These are phyloP conservation scores for Tachycineta bicolor DNA, from an alignment of 2,113 vertebrate species.

Conservation along the genomic window DNA sequence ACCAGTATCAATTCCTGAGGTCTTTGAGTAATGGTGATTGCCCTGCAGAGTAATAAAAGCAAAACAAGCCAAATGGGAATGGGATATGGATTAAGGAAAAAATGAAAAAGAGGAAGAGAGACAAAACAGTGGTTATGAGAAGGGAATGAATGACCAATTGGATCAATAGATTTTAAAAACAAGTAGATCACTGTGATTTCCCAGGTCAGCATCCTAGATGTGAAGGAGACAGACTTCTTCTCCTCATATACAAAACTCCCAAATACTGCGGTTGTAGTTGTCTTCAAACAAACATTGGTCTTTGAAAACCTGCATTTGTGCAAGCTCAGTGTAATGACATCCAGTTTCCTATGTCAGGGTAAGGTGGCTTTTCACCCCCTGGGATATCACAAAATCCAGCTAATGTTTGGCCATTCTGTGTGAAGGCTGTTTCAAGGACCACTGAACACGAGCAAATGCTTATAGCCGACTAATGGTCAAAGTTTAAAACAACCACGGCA, in stretches of 20 bases:
- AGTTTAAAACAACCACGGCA: not conserved
- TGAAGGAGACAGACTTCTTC: not conserved
- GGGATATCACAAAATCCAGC: not conserved
- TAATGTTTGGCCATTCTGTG: not conserved
- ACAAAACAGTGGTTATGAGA: not conserved
- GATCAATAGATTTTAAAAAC: not conserved
- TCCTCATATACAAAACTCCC: not conserved
- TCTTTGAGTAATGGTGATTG: not conserved
- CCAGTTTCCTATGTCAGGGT: not conserved
- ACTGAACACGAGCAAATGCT: not conserved
- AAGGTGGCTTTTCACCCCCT: not conserved
- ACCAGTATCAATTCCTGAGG: not conserved
- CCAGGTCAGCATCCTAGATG: not conserved
- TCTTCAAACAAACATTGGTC: not conserved
- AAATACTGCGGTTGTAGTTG: not conserved
- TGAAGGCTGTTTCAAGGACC: not conserved
- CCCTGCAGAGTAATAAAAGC: not conserved
- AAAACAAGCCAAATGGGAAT: not conserved
- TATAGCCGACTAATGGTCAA: not conserved
- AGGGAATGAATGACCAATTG: not conserved
- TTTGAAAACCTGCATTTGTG: not conserved
- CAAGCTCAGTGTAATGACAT: not conserved
- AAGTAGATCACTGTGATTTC: not conserved
- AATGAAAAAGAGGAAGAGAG: not conserved
- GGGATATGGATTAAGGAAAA: not conserved